Conservation (phyloP, 2,797 vertebrate genomes). For the Peromyscus melanophrys region DNA sequence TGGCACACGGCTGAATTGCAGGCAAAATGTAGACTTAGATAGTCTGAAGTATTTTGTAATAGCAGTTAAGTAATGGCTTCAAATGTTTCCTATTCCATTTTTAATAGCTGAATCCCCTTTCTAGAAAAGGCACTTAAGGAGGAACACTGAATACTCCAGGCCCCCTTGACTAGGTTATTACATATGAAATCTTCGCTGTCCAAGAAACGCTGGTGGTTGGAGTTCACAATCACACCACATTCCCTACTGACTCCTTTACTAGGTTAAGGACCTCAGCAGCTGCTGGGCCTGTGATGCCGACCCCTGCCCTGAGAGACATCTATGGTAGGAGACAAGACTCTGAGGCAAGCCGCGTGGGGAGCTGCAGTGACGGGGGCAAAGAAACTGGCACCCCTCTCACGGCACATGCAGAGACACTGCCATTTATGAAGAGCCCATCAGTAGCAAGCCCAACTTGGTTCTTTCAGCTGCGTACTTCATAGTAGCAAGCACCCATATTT, state of each 20-base stretch:
- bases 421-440: background rate
- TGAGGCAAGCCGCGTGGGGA: background rate
- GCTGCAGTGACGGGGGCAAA: background rate
- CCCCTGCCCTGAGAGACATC: background rate
- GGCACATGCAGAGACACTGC: background rate
- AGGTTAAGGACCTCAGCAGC: background rate
- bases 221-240: conserved; percentile 14
- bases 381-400: background rate
- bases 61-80: background rate
- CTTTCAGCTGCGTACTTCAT: background rate
- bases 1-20: conserved; percentile 15
- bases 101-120: background rate
- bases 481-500: background rate
- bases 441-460: background rate
- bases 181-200: conserved; percentile 26
- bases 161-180: conserved; percentile 7
- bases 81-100: background rate
- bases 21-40: background rate
- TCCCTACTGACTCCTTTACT: background rate
- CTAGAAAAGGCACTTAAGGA: background rate
- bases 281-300: background rate
- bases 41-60: background rate
- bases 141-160: background rate
- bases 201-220: background rate
- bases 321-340: background rate